Evolutionary conservation across 2,888 invertebrate species (phyloP).

Genomic region (Brassicogethes aeneus): DNA sequence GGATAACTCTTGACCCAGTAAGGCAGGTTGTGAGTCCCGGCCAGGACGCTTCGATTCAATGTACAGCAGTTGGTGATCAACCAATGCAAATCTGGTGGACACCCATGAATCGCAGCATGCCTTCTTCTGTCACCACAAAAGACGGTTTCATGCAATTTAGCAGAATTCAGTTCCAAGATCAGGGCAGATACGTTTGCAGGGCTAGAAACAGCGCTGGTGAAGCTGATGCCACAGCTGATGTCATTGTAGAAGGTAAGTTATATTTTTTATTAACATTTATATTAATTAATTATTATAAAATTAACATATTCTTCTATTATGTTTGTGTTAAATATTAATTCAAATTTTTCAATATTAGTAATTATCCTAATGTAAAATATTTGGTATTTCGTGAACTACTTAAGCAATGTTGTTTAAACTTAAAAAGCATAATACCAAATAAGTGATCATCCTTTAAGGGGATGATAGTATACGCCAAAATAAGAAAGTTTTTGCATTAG

Average conservation of each 20-base stretch:
- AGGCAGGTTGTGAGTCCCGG: conserved; percentile 68
- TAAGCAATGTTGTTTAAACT: conserved; percentile 2
- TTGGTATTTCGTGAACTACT: too few species aligned
- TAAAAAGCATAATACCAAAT: not conserved
- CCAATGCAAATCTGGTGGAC: conserved; percentile 68
- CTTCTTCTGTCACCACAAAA: conserved; percentile 55
- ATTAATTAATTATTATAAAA: too few species aligned
- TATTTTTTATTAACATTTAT: too few species aligned
- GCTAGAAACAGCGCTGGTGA: conserved; percentile 63
- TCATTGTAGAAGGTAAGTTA: conserved; percentile 65
- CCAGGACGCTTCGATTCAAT: conserved; percentile 64
- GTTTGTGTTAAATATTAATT: conserved; percentile 6
- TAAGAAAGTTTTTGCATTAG: too few species aligned
- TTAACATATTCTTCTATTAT: not conserved
- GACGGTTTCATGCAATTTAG: conserved; percentile 58
- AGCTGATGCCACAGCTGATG: conserved; percentile 72
- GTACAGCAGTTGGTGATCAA: conserved; percentile 64
- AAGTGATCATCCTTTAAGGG: too few species aligned
- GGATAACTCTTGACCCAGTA: conserved; percentile 43
- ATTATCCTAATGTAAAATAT: too few species aligned
- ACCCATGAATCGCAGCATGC: conserved; percentile 53
- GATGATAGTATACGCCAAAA: too few species aligned
- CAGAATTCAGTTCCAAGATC: conserved; percentile 66
- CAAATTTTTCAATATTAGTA: too few species aligned
- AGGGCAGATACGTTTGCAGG: conserved; percentile 71